These are phyloP conservation scores for Ranitomeya imitator DNA, from an alignment of 2,113 vertebrate species.

Conservation along the genomic window DNA sequence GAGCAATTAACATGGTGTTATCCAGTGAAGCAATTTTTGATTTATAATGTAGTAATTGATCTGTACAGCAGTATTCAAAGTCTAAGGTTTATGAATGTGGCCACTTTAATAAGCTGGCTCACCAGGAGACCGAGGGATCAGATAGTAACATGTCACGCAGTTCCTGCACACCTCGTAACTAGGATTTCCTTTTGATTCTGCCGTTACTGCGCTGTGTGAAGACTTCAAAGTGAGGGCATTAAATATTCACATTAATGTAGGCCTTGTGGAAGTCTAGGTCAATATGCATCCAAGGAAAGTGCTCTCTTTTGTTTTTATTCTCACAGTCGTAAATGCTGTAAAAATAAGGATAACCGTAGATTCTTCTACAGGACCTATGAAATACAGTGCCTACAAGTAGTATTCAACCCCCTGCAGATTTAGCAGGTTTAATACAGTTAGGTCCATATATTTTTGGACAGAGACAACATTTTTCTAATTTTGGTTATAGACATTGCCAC, in stretches of 20 bases:
- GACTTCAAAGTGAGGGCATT: too few species aligned
- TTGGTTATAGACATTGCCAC: too few species aligned
- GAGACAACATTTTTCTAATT: too few species aligned
- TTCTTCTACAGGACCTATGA: background rate
- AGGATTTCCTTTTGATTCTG: conserved; percentile 13
- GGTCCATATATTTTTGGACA: too few species aligned
- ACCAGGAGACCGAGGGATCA: background rate
- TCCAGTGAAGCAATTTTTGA: background rate
- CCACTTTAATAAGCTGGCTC: background rate
- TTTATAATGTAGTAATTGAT: background rate
- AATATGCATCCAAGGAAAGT: background rate
- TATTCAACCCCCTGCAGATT: too few species aligned
- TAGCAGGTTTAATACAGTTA: too few species aligned
- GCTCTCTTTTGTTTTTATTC: background rate
- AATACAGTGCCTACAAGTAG: too few species aligned
- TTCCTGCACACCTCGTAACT: background rate
- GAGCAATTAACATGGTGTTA: background rate
- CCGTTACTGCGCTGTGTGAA: conserved; percentile 4
- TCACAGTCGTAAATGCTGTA: background rate
- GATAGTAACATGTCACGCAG: background rate
- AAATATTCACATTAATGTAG: too few species aligned
- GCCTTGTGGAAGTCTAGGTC: too few species aligned
- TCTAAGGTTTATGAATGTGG: background rate
- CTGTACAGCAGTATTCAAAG: background rate
- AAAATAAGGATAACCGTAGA: background rate